Evolutionary conservation across 1,140 invertebrate species (phyloP), one percentile per base, ranked within the genome.

Genomic region (Drosophila virilis): DNA sequence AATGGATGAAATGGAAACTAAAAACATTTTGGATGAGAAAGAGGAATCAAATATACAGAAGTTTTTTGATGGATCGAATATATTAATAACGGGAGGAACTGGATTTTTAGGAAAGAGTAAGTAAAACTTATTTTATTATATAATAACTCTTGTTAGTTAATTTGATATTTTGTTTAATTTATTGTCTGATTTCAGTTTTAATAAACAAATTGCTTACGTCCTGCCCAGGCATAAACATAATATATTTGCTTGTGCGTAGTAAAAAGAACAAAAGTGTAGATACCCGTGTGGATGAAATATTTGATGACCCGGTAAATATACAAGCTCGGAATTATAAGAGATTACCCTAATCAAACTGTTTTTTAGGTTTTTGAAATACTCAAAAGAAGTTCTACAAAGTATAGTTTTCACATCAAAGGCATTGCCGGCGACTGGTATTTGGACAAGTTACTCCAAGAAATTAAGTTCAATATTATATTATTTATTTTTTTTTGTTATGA

Each of bases 181-280:
- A 13, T 74, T 42, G 32, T 32, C 65, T 68, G 51, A 9, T 55
- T 40, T 8, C 10, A 83, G 80, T 94, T 8, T 91, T 98, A 8
- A 93, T 98, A 46, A 96, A 98, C 91, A 98, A 98, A 91, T 91
- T 98, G 1, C 93, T 98, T 1, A 92, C 97, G 15, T 95, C 94
- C 33, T 98, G 97, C 91, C 94, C 95, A 0, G 94, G 94, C 0
- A 93, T 98, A 6, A 94, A 94, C n/a, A 95, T 93, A 12, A 94
- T 98, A 12, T 98, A 96, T 80, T 88, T 98, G 1, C 93, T 98
- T 46, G 94, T 98, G 10, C 93, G 97, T 55, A 94, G 95, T 32
- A 98, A 98, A 91, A 95, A 96, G 74, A 96, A 95, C 2, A 95
- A 96, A 86, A 94, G 95, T 74, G 94, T 96, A 7, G 94, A 95